Base-by-base conservation (phyloP, 2,888 invertebrate genomes). In the Microplitis manilae region DNA sequence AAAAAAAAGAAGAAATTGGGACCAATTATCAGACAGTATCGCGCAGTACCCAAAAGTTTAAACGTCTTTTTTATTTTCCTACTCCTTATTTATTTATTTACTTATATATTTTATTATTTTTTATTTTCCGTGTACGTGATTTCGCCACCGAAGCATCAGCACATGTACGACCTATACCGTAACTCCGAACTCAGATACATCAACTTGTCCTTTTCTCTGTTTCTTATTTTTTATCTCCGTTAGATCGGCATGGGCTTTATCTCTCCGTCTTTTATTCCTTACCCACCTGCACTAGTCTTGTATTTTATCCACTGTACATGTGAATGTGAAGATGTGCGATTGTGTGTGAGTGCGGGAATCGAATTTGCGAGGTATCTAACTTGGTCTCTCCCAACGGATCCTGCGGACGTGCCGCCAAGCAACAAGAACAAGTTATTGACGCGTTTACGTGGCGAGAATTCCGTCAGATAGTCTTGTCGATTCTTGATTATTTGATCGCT, bases 1-100 rank as follows among this genome's bases (percentile, higher is more conserved):
- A 60, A 76, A 39, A 64, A 77, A 70, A 41, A 71, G 68, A 30
- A 41, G 59, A 59, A 76, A 71, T 73, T 68, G 40, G 68, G 72
- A 77, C 76, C 78, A 80, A 79, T 80, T 78, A 80, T 68, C 73
- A 71, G 30, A 41, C 67, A 74, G 70, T 75, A 79, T 79, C 73
- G 70, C 78, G 65, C 75, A 68, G 61, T 30, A 30, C 30, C 30
- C 4, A 38, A 62, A 67, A 60, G 75, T 62, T 70, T 40, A 64
- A n/a, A 15, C 62, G 5, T 13, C 50, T 8, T n/a, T 68, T 68
- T 77, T 60, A 61, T 76, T 60, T 68, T 62, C 41, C 61, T 69
- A 67, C 40, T 17, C 15, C 41, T 68, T 50, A 50, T 50, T 50
- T 50, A 50, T 50, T 50, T 50, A 50, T 50, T 50, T 50, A 50